Evolutionary conservation across 2,113 vertebrate species (phyloP).

Genomic region (Carassius carassius): DNA sequence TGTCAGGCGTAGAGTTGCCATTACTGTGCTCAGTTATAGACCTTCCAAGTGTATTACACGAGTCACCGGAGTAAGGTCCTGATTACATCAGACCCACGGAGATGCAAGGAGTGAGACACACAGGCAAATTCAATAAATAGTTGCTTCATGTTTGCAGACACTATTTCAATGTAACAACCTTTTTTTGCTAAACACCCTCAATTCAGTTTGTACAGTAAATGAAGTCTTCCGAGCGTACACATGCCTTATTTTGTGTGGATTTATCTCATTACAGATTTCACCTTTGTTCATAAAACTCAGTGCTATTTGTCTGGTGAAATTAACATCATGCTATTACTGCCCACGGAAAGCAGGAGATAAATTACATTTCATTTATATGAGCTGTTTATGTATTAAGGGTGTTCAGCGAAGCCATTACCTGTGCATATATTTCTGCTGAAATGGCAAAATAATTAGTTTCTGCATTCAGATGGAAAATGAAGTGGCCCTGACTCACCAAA

Average conservation of each 20-base stretch:
- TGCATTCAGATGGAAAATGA: background rate
- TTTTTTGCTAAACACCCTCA: background rate
- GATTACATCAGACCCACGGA: slow-evolving; percentile 50
- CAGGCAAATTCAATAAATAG: background rate
- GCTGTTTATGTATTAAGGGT: background rate
- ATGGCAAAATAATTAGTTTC: background rate
- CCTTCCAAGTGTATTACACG: slow-evolving; percentile 56
- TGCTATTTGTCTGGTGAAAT: background rate
- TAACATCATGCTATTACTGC: background rate
- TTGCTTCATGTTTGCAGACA: background rate
- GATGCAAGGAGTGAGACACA: slow-evolving; percentile 18
- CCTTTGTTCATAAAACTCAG: background rate
- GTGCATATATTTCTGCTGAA: background rate
- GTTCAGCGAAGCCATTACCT: background rate
- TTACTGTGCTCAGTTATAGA: slow-evolving; percentile 50
- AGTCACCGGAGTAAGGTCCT: slow-evolving; percentile 24
- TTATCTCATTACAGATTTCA: background rate
- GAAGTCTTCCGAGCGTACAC: background rate
- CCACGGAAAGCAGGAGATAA: background rate
- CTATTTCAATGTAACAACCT: background rate
- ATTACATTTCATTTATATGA: background rate
- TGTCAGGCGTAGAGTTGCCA: slow-evolving; percentile 46
- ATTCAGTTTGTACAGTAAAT: background rate
- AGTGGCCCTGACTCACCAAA: background rate
- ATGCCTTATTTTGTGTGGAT: background rate